These are phyloP conservation scores for Typhlichthys eigenmanni DNA, from an alignment of 2,797 vertebrate species.

Conservation along the genomic window DNA sequence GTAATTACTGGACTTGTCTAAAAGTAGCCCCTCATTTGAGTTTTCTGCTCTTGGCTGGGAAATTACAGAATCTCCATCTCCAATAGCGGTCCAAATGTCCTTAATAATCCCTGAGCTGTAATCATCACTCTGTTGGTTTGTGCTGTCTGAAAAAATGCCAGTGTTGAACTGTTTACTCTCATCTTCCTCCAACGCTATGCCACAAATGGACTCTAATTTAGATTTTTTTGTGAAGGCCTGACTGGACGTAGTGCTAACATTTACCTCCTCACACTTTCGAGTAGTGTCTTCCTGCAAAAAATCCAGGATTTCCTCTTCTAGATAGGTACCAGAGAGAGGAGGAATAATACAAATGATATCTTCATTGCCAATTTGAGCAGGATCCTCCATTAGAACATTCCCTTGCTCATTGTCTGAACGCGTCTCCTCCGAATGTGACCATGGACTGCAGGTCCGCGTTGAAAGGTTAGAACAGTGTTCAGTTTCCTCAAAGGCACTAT, in stretches of 20 bases:
- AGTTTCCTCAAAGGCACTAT: slow-evolving; percentile 99
- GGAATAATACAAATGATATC: slow-evolving; percentile 89
- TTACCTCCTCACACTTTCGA: slow-evolving; percentile 80
- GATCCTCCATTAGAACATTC: slow-evolving; percentile 86
- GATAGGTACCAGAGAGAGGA: slow-evolving; percentile 87
- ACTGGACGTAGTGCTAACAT: slow-evolving; percentile 80
- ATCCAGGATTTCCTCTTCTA: slow-evolving; percentile 94
- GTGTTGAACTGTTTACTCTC: slow-evolving; percentile 86
- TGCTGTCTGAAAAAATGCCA: slow-evolving; percentile 82
- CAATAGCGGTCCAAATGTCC: slow-evolving; percentile 96
- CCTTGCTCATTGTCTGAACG: slow-evolving; percentile 96
- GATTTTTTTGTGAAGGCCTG: slow-evolving; percentile 92
- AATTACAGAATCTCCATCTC: slow-evolving; percentile 78
- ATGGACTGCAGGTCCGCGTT: slow-evolving; percentile 98
- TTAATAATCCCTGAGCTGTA: slow-evolving; percentile 98
- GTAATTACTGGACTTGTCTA: slow-evolving; percentile 82
- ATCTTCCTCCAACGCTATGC: slow-evolving; percentile 92
- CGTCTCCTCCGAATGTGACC: slow-evolving; percentile 99
- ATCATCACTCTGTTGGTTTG: slow-evolving; percentile 85
- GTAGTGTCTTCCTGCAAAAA: slow-evolving; percentile 89
- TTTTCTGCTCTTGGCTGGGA: slow-evolving; percentile 78
- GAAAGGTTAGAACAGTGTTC: slow-evolving; percentile 99
- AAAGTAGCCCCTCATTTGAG: slow-evolving; percentile 82
- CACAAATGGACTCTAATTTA: slow-evolving; percentile 98
- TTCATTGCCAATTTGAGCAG: slow-evolving; percentile 84